Conservation (phyloP, 2,797 vertebrate genomes). For the Mareca penelope region DNA sequence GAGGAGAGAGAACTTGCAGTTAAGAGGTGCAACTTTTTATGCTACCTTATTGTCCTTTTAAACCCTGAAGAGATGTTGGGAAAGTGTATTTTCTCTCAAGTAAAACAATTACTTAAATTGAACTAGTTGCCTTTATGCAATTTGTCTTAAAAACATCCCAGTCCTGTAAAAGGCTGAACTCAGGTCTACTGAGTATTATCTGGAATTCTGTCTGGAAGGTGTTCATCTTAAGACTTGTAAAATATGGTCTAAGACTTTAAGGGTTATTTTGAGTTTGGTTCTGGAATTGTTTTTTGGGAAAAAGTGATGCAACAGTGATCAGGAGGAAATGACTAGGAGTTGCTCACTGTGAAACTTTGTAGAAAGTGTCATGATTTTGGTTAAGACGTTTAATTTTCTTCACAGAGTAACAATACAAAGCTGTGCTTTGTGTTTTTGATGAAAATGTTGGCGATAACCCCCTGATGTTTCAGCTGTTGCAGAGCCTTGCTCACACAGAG, state of each 20-base stretch:
- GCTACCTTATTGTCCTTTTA: not conserved
- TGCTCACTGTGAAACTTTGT: not conserved
- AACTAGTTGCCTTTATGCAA: not conserved
- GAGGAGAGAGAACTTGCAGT: not conserved
- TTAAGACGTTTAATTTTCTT: no score
- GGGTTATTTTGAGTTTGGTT: not conserved
- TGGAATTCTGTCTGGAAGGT: not conserved
- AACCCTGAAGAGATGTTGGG: not conserved
- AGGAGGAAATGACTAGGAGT: not conserved
- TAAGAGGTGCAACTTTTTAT: not conserved
- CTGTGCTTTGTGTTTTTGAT: not conserved
- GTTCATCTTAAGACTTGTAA: not conserved
- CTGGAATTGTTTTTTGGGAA: not conserved
- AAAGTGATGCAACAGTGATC: not conserved
- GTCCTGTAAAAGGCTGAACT: not conserved
- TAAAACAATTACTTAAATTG: not conserved
- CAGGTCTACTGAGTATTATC: not conserved
- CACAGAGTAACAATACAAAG: no score
- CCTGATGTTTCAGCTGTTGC: not conserved
- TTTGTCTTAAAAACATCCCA: not conserved
- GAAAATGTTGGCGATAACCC: not conserved
- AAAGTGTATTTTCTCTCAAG: not conserved
- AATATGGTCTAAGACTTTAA: not conserved
- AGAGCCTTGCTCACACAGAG: not conserved
- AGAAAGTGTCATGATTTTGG: not conserved